Conservation (phyloP, 1,140 invertebrate genomes). For the Dreissena rostriformis region DNA sequence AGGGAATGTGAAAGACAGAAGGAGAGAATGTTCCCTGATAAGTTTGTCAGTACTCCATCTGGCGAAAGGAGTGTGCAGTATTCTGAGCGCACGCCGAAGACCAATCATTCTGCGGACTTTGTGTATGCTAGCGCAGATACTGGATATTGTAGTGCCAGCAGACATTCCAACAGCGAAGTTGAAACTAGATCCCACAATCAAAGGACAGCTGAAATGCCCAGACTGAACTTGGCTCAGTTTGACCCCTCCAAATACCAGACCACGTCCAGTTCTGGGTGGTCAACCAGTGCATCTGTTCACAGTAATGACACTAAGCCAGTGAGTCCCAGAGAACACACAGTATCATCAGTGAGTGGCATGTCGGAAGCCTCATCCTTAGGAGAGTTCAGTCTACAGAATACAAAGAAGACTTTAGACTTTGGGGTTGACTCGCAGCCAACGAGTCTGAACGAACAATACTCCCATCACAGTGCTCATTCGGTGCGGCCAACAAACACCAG, state of each 20-base stretch:
- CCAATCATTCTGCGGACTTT: conserved; percentile 31
- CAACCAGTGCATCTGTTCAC: conserved; percentile 65
- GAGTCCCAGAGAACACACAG: conserved; percentile 51
- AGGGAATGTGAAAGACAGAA: conserved; percentile 58
- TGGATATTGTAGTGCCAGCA: conserved; percentile 53
- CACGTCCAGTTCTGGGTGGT: conserved; percentile 70
- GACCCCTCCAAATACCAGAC: conserved; percentile 69
- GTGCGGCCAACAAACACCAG: background rate
- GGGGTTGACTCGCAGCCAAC: conserved; percentile 60
- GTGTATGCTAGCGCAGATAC: conserved; percentile 40
- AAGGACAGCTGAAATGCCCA: conserved; percentile 45
- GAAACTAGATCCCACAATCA: conserved; percentile 28
- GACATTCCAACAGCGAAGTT: conserved; percentile 48
- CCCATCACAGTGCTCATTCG: conserved; percentile 11
- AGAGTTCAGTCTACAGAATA: conserved; percentile 72
- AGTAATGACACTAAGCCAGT: conserved; percentile 57
- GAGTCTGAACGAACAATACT: conserved; percentile 59
- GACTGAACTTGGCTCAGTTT: conserved; percentile 61
- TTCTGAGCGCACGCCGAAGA: conserved; percentile 42
- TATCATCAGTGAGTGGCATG: conserved; percentile 44
- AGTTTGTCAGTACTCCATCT: conserved; percentile 35
- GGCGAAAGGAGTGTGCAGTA: conserved; percentile 30
- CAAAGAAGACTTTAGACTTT: conserved; percentile 71
- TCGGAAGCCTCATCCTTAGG: conserved; percentile 65
- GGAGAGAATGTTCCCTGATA: conserved; percentile 49